phyloP scores from a whole-genome alignment of 2,113 vertebrate species.

The Pagrus major region DNA sequence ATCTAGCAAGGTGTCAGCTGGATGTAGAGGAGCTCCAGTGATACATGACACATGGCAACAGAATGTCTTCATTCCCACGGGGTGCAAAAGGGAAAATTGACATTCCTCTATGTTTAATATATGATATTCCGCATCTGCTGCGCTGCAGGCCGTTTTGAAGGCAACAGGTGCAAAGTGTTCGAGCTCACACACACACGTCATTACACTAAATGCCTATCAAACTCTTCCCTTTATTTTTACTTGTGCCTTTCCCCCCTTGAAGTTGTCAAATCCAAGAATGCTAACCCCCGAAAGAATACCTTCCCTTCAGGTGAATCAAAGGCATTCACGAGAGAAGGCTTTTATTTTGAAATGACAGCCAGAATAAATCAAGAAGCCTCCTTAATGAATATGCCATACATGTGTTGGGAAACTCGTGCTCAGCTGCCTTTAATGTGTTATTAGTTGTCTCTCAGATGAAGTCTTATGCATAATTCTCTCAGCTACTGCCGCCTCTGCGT shows the following conservation, averaged over 20 bases:
- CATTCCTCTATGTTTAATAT: constrained; percentile 30
- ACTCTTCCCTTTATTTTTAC: neutral
- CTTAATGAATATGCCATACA: constrained; percentile 48
- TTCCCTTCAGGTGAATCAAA: constrained; percentile 42
- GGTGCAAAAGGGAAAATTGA: neutral
- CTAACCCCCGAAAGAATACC: constrained; percentile 15
- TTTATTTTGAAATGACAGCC: constrained; percentile 60
- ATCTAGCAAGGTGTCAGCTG: constrained; percentile 37
- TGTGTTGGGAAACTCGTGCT: constrained; percentile 37
- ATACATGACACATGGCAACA: constrained; percentile 38
- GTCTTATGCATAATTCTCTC: constrained; percentile 54
- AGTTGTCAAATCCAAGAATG: constrained; percentile 19
- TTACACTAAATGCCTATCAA: constrained; percentile 33
- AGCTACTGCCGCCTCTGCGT: constrained; percentile 27
- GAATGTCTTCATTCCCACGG: constrained; percentile 27
- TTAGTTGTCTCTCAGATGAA: constrained; percentile 56
- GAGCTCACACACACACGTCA: neutral
- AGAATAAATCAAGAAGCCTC: constrained; percentile 35
- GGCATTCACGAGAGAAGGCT: constrained; percentile 12
- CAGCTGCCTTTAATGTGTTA: constrained; percentile 56
- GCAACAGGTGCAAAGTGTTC: constrained; percentile 16
- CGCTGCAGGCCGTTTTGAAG: constrained; percentile 34
- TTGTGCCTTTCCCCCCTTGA: constrained; percentile 16
- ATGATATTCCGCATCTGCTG: neutral
- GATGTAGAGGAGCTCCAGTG: constrained; percentile 4